phyloP scores from a whole-genome alignment of 2,888 invertebrate genomes.

The Siphlonurus alternatus region DNA sequence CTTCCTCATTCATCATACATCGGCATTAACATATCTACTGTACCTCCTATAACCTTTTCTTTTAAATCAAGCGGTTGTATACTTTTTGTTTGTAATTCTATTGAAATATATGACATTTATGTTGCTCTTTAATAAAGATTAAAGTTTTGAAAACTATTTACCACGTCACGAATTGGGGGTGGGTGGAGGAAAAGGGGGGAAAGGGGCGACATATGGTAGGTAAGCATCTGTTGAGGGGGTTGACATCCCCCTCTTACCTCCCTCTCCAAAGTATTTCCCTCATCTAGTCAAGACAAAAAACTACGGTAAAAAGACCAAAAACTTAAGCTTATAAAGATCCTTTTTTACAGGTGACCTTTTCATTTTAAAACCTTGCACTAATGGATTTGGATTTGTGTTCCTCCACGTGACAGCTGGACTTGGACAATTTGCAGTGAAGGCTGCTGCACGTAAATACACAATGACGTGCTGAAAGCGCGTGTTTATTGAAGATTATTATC shows the following conservation, averaged over 20 bases:
- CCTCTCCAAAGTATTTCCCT: neutral
- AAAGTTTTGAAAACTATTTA: neutral
- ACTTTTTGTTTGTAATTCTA: neutral
- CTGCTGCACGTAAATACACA: neutral
- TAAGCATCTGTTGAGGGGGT: neutral
- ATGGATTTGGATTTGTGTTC: neutral
- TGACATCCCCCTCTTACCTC: neutral
- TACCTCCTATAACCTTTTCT: too few relatives aligned
- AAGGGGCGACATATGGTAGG: neutral
- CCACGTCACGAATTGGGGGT: neutral
- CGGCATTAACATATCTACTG: too few relatives aligned
- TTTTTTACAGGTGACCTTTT: neutral
- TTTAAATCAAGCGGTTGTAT: neutral
- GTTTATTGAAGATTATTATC: too few relatives aligned
- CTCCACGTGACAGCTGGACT: neutral
- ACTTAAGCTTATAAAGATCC: neutral
- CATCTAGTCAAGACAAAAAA: neutral
- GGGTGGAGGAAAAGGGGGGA: neutral
- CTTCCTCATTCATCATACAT: too few relatives aligned
- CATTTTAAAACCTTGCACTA: neutral
- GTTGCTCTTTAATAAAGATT: neutral
- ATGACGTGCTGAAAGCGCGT: too few relatives aligned
- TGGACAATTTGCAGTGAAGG: too few relatives aligned
- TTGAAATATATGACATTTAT: neutral
- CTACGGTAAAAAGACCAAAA: neutral